These are phyloP conservation scores for Hylaeus anthracinus DNA, from an alignment of 1,140 invertebrate species.

Conservation along the genomic window DNA sequence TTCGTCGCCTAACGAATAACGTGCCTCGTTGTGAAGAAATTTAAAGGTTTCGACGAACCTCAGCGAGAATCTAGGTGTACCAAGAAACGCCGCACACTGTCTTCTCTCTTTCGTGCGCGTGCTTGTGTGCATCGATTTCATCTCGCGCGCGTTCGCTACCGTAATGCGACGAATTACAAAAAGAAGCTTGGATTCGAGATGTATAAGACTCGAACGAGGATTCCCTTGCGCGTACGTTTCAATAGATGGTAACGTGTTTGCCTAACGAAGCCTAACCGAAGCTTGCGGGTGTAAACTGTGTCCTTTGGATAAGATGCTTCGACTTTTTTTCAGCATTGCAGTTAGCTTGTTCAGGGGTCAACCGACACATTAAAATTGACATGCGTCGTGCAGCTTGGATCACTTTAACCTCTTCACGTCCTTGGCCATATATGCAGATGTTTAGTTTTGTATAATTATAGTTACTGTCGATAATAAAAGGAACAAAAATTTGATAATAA, in stretches of 20 bases:
- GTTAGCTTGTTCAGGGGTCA: no score
- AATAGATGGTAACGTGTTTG: slow-evolving; percentile 3
- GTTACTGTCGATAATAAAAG: no score
- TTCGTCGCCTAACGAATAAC: neutral
- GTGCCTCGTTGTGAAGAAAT: slow-evolving; percentile 36
- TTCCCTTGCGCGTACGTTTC: slow-evolving; percentile 30
- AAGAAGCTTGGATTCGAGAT: slow-evolving; percentile 13
- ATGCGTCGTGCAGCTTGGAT: no score
- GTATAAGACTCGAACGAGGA: slow-evolving; percentile 57
- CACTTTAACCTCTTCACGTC: no score
- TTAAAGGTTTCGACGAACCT: slow-evolving; percentile 5
- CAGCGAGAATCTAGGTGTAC: slow-evolving; percentile 1
- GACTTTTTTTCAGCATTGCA: no score
- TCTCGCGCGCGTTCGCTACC: neutral
- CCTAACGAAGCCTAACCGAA: neutral
- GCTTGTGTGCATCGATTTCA: slow-evolving; percentile 22
- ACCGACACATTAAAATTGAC: no score
- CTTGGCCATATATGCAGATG: no score
- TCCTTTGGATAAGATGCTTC: no score
- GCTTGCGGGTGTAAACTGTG: no score
- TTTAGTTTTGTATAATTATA: no score
- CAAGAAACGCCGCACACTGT: neutral
- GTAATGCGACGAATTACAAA: slow-evolving; percentile 7
- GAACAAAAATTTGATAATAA: no score
- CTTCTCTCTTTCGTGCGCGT: neutral